Evolutionary conservation across 1,140 invertebrate genomes (phyloP), one percentile per base, ranked within the genome.

Genomic region (Temnothorax nylanderi): DNA sequence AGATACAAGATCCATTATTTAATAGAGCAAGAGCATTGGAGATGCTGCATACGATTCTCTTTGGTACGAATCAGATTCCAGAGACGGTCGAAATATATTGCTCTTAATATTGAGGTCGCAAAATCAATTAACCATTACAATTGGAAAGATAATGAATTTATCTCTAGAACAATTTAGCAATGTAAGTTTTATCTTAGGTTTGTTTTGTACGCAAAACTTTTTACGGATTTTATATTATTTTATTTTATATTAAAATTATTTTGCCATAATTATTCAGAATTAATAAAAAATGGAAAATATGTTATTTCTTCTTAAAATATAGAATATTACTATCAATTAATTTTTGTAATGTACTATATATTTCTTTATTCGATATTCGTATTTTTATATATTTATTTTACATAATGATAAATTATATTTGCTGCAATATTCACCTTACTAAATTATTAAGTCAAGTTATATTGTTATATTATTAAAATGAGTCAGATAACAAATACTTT

Each of bases 91-190:
- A 44, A 11, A 54, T 26, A 26, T 90, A n/a, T 51, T 82, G 8
- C 32, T 90, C 10, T 26, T 90, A 18, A 81, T 84, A 64, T 47
- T 81, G 41, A 85, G 77, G 11, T 76, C 87, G 2, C 89, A 90
- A 37, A 81, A 69, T 11, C 85, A 72, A 51, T 54, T 90, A 16
- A 47, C 47, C 1, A 62, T 90, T n/a, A 90, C 84, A 21, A 81
- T 90, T 60, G 89, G 89, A 41, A 90, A 89, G 51, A 47, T 87
- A 44, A 77, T 71, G 32, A 65, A 89, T 26, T 69, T 90, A 2
- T 90, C 87, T n/a, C 60, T 89, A 21, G 64, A 81, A 11, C 80
- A 85, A 54, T 90, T 89, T 67, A 49, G 21, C 5, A 77, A 65
- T 54, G 89, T 89, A 90, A 89, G 77, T 37, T 26, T 2, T 44